Conservation (phyloP, 2,797 vertebrate genomes). For the Microctenopoma steveboyesi region DNA sequence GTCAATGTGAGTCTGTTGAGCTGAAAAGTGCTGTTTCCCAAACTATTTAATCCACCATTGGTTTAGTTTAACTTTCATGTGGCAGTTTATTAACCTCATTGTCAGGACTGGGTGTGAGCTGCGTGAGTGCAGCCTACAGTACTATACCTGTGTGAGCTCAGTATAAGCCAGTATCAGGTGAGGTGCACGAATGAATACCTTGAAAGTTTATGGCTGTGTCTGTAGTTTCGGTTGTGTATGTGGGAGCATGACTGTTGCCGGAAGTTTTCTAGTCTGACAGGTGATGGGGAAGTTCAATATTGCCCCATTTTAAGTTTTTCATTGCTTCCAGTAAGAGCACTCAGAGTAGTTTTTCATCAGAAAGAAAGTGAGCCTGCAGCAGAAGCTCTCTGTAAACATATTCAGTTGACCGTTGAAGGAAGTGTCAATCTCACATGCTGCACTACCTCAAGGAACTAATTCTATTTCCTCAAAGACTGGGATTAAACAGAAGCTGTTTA, state of each 20-base stretch:
- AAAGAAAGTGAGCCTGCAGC: background rate
- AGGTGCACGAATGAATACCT: background rate
- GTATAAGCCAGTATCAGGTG: background rate
- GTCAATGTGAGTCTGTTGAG: too few species aligned
- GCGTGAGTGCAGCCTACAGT: background rate
- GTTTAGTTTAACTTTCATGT: too few species aligned
- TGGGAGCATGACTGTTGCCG: background rate
- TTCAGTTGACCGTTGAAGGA: background rate
- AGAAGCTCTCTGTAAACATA: background rate
- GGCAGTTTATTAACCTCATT: too few species aligned
- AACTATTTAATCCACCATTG: too few species aligned
- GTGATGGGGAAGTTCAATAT: background rate
- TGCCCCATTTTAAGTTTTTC: constrained; percentile 18
- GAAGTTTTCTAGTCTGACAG: constrained; percentile 3
- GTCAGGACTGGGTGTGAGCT: too few species aligned
- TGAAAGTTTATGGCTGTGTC: background rate
- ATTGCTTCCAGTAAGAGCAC: constrained; percentile 21
- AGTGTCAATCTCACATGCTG: background rate
- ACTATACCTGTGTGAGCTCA: background rate
- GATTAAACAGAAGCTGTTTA: background rate
- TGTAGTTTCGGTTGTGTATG: background rate
- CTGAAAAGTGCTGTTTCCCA: too few species aligned
- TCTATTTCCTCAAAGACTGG: too few species aligned
- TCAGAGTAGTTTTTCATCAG: background rate
- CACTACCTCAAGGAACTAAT: background rate